Percentiles rank a stretch among this genome's conserved stretches.
Conservation (phyloP, 1,140 invertebrate species). For the Rhysida immarginata region DNA sequence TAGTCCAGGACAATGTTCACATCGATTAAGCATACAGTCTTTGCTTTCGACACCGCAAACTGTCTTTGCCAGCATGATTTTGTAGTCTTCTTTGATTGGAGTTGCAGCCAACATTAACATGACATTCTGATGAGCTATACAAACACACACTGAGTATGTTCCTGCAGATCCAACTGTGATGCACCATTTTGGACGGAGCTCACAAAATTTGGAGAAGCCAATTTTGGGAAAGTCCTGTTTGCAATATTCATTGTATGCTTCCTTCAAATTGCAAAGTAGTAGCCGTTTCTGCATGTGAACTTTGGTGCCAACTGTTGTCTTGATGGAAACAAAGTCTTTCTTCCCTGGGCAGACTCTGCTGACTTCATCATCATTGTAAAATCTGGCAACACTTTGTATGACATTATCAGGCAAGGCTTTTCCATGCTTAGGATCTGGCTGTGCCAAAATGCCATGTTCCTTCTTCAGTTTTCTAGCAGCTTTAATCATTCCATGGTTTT, state of each 20-base stretch:
- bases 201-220: not conserved
- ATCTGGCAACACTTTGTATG: not conserved
- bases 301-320: conserved; percentile 10
- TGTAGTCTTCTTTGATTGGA: not conserved
- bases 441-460: not conserved
- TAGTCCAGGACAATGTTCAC: not conserved
- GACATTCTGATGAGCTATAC: conserved; percentile 9
- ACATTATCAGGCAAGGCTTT: not conserved
- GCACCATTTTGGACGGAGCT: not conserved
- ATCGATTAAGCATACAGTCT: not conserved
- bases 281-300: conserved; percentile 17
- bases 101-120: conserved; percentile 7
- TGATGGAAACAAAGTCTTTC: conserved; percentile 19
- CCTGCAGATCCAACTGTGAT: conserved; percentile 12
- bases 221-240: conserved; percentile 7
- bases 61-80: not conserved
- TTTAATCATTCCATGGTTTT: not conserved
- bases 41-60: not conserved
- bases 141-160: conserved; percentile 11
- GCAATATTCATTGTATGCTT: conserved; percentile 15
- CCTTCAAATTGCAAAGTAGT: conserved; percentile 19
- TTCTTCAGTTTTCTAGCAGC: not conserved
- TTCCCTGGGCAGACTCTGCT: conserved; percentile 13
- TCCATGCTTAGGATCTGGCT: not conserved
- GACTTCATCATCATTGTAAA: conserved; percentile 1